A percentile compares a stretch with the other conserved stretches of the same genome.
phyloP scores from a whole-genome alignment of 2,888 invertebrate genomes.

The Aplocera efformata region DNA sequence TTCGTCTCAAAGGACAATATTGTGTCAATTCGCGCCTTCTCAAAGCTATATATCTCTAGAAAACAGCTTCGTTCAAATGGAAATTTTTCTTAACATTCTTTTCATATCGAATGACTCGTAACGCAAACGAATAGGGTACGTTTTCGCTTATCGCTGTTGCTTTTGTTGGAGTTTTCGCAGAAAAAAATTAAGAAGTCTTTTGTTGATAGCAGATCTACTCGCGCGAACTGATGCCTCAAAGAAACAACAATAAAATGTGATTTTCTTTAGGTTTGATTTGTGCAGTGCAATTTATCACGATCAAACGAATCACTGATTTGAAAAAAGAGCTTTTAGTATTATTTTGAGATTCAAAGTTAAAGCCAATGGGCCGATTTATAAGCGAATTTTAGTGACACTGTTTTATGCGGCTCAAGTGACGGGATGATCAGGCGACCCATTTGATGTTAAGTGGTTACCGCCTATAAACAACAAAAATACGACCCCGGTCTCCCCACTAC shows the following conservation, averaged over 20 bases:
- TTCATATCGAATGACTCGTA: constrained; percentile 29
- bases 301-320: constrained; percentile 3
- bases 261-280: constrained; percentile 29
- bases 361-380: too few relatives aligned
- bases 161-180: constrained; percentile 27
- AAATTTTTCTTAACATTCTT: constrained; percentile 33
- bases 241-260: constrained; percentile 34
- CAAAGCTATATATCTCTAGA: constrained; percentile 53
- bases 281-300: constrained; percentile 12
- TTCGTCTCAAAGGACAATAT: constrained; percentile 53
- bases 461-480: too few relatives aligned
- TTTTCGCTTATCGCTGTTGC: constrained; percentile 18
- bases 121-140: constrained; percentile 21
- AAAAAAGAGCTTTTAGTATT: background rate
- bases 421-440: too few relatives aligned
- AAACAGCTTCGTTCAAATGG: constrained; percentile 49
- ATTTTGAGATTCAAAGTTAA: background rate
- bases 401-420: too few relatives aligned
- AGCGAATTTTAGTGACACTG: too few relatives aligned
- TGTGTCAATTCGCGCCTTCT: constrained; percentile 57
- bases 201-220: constrained; percentile 39
- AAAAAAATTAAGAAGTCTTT: constrained; percentile 41
- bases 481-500: too few relatives aligned
- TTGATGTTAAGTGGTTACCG: too few relatives aligned
- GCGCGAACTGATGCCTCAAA: constrained; percentile 36